Conservation (phyloP, 2,797 vertebrate genomes). For the Rhynchonycteris naso region DNA sequence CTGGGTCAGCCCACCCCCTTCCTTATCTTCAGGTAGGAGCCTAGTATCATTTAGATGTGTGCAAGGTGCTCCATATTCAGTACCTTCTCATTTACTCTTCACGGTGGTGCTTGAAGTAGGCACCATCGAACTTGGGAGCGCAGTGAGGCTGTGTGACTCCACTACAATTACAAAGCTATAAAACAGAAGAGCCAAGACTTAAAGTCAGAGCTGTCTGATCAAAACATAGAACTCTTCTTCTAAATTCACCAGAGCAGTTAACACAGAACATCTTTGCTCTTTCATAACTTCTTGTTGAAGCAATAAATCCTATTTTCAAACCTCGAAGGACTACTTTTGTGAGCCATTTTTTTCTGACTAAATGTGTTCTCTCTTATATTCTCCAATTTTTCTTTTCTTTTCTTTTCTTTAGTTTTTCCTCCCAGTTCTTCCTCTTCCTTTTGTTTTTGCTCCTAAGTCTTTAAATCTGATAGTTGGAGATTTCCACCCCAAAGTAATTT, state of each 20-base stretch:
- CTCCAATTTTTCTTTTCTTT: slow-evolving; percentile 4
- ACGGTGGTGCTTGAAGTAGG: neutral
- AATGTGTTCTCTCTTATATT: neutral
- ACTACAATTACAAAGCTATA: neutral
- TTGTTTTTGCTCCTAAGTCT: neutral
- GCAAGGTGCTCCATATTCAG: neutral
- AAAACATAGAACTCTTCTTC: neutral
- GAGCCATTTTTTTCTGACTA: slow-evolving; percentile 31
- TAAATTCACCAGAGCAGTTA: neutral
- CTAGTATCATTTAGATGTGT: neutral
- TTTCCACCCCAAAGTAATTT: neutral
- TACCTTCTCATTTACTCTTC: neutral
- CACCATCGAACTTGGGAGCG: neutral
- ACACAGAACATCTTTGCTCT: neutral
- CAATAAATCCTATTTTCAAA: neutral
- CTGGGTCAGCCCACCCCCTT: neutral
- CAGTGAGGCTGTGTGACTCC: neutral
- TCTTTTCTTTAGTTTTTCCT: neutral
- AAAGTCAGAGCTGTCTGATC: neutral
- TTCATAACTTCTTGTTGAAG: slow-evolving; percentile 8
- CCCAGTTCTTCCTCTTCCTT: neutral
- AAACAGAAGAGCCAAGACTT: neutral
- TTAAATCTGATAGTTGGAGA: neutral
- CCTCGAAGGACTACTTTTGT: neutral
- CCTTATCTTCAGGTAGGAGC: neutral